phyloP scores from a whole-genome alignment of 2,888 invertebrate genomes.

The Perizoma affinitatum region DNA sequence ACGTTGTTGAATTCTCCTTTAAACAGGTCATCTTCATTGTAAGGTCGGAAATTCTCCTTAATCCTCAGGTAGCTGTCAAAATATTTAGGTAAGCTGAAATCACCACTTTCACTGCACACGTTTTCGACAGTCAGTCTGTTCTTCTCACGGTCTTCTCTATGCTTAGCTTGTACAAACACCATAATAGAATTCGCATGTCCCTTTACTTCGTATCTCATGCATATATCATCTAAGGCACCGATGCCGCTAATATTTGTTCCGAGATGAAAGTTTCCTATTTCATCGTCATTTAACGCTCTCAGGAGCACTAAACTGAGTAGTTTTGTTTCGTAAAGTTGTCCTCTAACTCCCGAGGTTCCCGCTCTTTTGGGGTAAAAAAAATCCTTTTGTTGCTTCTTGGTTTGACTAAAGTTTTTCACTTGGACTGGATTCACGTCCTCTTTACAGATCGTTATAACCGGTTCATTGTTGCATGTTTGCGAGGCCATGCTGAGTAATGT shows the following conservation, averaged over 20 bases:
- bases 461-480: slow-evolving; percentile 5
- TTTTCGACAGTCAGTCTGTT: slow-evolving; percentile 44
- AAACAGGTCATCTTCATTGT: slow-evolving; percentile 45
- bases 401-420: slow-evolving; percentile 10
- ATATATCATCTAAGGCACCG: slow-evolving; percentile 52
- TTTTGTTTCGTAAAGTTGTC: slow-evolving; percentile 45
- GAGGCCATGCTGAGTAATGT: slow-evolving; percentile 9
- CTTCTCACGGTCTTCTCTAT: slow-evolving; percentile 46
- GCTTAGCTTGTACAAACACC: slow-evolving; percentile 53
- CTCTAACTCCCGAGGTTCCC: slow-evolving; percentile 36
- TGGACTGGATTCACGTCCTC: not conserved
- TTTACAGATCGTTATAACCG: slow-evolving; percentile 1
- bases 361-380: slow-evolving; percentile 29
- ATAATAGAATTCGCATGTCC: slow-evolving; percentile 34
- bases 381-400: slow-evolving; percentile 15
- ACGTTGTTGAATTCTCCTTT: slow-evolving; percentile 41
- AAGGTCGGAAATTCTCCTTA: slow-evolving; percentile 42
- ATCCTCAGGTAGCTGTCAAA: slow-evolving; percentile 51
- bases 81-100: slow-evolving; percentile 47
- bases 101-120: slow-evolving; percentile 39
- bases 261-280: slow-evolving; percentile 44
- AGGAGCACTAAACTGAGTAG: slow-evolving; percentile 46
- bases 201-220: slow-evolving; percentile 44
- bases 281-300: slow-evolving; percentile 43
- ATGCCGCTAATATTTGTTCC: slow-evolving; percentile 50